Conservation (phyloP, 2,888 invertebrate species). For the Euzophera pinguis region DNA sequence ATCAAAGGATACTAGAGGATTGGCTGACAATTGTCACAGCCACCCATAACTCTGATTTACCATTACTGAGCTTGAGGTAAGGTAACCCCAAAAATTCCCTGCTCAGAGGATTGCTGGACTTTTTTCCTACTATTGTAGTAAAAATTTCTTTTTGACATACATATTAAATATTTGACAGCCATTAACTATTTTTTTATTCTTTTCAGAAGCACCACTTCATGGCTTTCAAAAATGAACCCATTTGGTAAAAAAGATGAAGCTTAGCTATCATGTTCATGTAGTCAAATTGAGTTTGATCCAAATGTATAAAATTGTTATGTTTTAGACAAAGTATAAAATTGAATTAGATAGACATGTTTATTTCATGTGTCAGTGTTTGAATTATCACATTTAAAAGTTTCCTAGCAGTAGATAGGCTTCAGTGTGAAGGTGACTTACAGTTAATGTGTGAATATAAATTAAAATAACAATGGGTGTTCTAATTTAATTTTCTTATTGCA, state of each 20-base stretch:
- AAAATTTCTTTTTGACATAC: neutral
- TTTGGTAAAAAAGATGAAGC: conserved; percentile 85
- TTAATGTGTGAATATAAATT: conserved; percentile 1
- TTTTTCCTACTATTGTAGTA: too few species aligned
- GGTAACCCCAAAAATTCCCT: too few species aligned
- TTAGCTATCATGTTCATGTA: conserved; percentile 38
- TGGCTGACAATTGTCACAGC: too few species aligned
- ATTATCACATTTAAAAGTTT: neutral
- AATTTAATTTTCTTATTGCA: neutral
- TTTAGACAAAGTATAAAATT: conserved; percentile 54
- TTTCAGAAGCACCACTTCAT: conserved; percentile 74
- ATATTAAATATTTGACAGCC: too few species aligned
- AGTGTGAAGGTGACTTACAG: neutral
- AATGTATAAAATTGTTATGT: conserved; percentile 50
- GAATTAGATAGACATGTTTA: conserved; percentile 52
- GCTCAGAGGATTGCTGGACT: too few species aligned
- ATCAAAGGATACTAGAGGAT: too few species aligned
- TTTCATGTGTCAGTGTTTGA: conserved; percentile 25
- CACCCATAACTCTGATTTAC: too few species aligned
- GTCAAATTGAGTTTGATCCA: conserved; percentile 21
- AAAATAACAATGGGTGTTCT: neutral
- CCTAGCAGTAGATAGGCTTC: neutral
- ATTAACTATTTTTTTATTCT: conserved; percentile 16
- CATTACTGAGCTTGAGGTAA: too few species aligned
- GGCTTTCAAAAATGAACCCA: conserved; percentile 89